Evolutionary conservation across 1,140 invertebrate species (phyloP), one percentile per base, ranked within the genome.

Genomic region (Eriocheir sinensis): DNA sequence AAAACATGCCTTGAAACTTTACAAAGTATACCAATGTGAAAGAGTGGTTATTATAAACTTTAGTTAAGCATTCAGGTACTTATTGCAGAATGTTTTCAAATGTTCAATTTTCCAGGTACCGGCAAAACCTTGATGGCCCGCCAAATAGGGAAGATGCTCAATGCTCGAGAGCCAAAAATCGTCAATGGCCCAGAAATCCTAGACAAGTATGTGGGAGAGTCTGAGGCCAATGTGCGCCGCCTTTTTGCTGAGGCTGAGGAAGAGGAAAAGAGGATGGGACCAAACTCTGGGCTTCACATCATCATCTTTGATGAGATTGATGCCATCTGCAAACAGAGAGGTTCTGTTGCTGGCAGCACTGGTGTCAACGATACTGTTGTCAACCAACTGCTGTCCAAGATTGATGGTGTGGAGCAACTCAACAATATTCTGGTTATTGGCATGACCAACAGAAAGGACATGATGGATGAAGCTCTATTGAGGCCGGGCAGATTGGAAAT

Each of bases 251-350:
- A 99, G 95, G 99, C 99, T 21, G 99, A 99, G 97, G 99, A 99
- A 95, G 99, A 99, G 97, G 99, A 99, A 96, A 99, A 99, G 96
- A 96, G 98, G 97, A 97, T 98, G 96, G 99, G 98, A 0, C 98
- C 98, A 0, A 99, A 99, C 96, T 99, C 99, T 97, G 99, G 99
- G 83, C 97, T 99, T 6, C 99, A 99, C 96, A 99, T 99, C 53
- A 99, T 99, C 44, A 99, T 99, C 89, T 99, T 99, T 97, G 99
- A 99, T 97, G 99, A 99, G 97, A 99, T 99, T 96, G 99, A 99
- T 97, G 99, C 99, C 60, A 99, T 99, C 96, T 99, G 99, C 97
- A 99, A 99, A 97, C 98, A 99, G 80, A 98, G 99, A 98, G 99
- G 99, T 79, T 99, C 99, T 32, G 99, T 99, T 93, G 99, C 99